These are phyloP conservation scores for Psilopogon haemacephalus DNA, from an alignment of 2,113 vertebrate genomes.

Conservation along the genomic window DNA sequence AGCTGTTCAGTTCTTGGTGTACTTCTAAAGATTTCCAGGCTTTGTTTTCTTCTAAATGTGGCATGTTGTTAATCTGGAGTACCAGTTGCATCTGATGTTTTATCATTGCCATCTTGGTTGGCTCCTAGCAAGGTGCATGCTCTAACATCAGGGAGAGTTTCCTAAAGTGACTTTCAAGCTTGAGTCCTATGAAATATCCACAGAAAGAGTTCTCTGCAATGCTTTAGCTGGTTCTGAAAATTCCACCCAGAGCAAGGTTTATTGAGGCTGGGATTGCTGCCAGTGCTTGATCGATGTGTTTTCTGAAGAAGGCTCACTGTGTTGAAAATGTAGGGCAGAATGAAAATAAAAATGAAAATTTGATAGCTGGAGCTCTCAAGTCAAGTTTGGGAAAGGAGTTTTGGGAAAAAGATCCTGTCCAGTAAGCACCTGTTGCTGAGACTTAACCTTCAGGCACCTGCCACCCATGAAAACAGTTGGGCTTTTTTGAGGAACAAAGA, in stretches of 20 bases:
- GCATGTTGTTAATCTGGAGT: neutral
- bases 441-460: neutral
- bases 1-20: neutral
- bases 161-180: neutral
- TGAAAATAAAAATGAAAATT: neutral
- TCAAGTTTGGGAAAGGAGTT: neutral
- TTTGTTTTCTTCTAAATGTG: neutral
- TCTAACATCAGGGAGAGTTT: neutral
- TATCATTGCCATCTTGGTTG: neutral
- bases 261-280: neutral
- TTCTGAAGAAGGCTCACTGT: neutral
- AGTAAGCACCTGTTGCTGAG: neutral
- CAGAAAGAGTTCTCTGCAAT: neutral
- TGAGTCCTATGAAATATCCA: neutral
- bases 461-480: neutral
- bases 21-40: neutral
- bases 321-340: neutral
- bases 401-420: neutral
- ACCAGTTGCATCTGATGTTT: neutral
- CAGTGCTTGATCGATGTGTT: neutral
- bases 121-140: neutral
- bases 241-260: neutral
- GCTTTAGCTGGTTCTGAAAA: neutral
- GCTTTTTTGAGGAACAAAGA: neutral
- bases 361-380: neutral